Conservation (phyloP, 2,113 vertebrate genomes). For the Sebastes schlegelii region DNA sequence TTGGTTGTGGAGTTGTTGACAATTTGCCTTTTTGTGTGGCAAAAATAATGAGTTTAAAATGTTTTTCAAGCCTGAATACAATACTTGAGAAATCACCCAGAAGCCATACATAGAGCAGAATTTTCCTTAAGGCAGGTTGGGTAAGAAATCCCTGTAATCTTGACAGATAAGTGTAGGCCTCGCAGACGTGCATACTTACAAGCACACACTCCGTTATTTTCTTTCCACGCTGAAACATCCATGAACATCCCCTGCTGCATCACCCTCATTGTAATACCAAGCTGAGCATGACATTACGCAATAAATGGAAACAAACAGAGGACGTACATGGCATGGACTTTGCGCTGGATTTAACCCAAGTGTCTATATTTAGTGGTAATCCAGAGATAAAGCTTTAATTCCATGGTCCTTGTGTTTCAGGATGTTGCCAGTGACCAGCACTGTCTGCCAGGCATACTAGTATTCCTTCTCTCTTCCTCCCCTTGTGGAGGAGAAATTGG, state of each 20-base stretch:
- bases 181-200: background rate
- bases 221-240: conserved; percentile 2
- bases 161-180: conserved; percentile 27
- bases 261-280: conserved; percentile 57
- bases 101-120: background rate
- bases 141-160: conserved; percentile 28
- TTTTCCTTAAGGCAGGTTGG: background rate
- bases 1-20: background rate
- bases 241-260: conserved; percentile 38
- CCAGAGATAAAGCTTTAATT: conserved; percentile 83
- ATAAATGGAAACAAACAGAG: conserved; percentile 70
- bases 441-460: conserved; percentile 33
- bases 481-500: background rate
- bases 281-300: conserved; percentile 66
- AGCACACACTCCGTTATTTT: conserved; percentile 3
- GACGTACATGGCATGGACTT: conserved; percentile 74
- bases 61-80: conserved; percentile 10
- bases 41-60: background rate
- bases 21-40: background rate
- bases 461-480: conserved; percentile 8
- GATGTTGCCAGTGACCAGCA: conserved; percentile 61
- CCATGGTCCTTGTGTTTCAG: conserved; percentile 67
- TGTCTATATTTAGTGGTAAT: conserved; percentile 86
- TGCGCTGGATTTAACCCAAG: conserved; percentile 79
- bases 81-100: background rate